phyloP scores from a whole-genome alignment of 1,140 invertebrate genomes.

The Drosophila nebulosa region DNA sequence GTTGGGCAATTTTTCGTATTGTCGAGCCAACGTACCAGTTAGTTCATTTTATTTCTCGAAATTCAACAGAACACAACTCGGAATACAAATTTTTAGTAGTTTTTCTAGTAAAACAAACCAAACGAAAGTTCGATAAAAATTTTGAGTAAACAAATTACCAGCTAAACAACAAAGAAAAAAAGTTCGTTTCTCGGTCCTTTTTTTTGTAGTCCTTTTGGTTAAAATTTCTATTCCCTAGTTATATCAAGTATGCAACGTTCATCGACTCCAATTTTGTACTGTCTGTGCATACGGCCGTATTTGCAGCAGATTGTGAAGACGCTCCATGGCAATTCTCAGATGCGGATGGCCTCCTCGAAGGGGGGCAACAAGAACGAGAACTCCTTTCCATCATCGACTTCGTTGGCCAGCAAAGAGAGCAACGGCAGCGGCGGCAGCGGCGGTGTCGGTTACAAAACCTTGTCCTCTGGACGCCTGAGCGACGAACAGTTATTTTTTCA shows the following conservation, averaged over 20 bases:
- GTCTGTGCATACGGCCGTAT: neutral
- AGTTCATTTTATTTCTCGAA: neutral
- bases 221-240: too few species aligned
- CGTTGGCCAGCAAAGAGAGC: neutral
- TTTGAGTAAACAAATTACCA: neutral
- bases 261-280: neutral
- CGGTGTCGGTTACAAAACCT: neutral
- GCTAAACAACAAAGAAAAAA: too few species aligned
- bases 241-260: neutral
- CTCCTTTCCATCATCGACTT: neutral
- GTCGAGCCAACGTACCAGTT: neutral
- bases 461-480: neutral
- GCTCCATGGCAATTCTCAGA: neutral
- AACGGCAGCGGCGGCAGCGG: neutral
- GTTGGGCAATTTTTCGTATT: neutral
- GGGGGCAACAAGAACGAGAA: neutral
- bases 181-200: neutral
- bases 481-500: neutral
- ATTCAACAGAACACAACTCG: constrained; percentile 1
- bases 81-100: neutral
- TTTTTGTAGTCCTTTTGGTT: neutral
- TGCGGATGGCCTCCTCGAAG: neutral
- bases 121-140: neutral
- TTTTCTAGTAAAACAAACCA: too few species aligned
- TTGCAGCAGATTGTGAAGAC: neutral